Percentiles rank a stretch among this genome's conserved stretches.
Conservation (phyloP, 2,888 invertebrate species). For the Parochlus steinenii region DNA sequence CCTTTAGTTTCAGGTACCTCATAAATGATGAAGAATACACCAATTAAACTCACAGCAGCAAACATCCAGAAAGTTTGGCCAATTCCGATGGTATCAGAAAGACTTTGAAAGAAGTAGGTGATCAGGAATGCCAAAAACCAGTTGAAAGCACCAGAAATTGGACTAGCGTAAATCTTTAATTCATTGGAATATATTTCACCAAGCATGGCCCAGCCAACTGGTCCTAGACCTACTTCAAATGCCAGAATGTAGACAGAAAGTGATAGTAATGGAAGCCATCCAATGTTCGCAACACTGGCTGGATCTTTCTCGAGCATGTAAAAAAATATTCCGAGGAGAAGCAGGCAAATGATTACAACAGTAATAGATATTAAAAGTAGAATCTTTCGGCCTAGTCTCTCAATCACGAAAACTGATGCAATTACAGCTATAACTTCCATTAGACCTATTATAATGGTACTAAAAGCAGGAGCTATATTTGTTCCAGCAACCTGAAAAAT, state of each 20-base stretch:
- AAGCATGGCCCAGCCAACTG: constrained; percentile 69
- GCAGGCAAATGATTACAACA: constrained; percentile 52
- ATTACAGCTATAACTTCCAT: constrained; percentile 57
- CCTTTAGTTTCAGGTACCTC: constrained; percentile 42
- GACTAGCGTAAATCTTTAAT: constrained; percentile 59
- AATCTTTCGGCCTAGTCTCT: constrained; percentile 60
- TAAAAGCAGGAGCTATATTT: constrained; percentile 36
- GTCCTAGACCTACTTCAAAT: constrained; percentile 72
- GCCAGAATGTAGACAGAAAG: constrained; percentile 61
- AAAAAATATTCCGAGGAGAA: constrained; percentile 58
- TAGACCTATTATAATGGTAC: constrained; percentile 66
- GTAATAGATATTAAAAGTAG: constrained; percentile 53
- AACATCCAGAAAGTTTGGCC: constrained; percentile 62
- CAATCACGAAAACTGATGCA: constrained; percentile 58
- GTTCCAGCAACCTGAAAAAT: constrained; percentile 22
- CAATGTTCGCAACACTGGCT: constrained; percentile 33
- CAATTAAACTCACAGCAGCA: constrained; percentile 44
- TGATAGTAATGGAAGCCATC: constrained; percentile 58
- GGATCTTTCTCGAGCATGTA: constrained; percentile 24
- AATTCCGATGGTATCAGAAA: constrained; percentile 37
- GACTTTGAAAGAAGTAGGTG: constrained; percentile 50
- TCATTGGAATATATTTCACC: constrained; percentile 67
- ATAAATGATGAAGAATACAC: constrained; percentile 41
- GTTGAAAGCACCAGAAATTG: constrained; percentile 64
- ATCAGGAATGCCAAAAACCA: constrained; percentile 69